Base-by-base conservation (phyloP, 1,140 invertebrate genomes). In the Hypothenemus hampei region DNA sequence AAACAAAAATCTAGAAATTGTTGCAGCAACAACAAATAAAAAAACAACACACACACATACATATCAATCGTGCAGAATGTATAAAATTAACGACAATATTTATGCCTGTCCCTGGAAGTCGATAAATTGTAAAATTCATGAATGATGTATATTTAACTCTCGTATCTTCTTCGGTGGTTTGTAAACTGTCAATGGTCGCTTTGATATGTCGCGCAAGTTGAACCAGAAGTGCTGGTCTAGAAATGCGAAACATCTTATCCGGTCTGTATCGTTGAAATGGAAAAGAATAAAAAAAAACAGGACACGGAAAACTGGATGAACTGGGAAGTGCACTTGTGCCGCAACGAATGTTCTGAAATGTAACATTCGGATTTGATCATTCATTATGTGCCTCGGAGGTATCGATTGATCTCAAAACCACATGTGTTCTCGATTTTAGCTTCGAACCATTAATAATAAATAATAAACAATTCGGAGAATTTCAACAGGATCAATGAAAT, bases 41-140 rank as follows among this genome's bases (percentile, higher is more conserved):
- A n/a, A n/a, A n/a, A n/a, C n/a, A n/a, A n/a, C n/a, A n/a, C n/a
- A n/a, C n/a, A n/a, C n/a, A n/a, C n/a, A n/a, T n/a, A n/a, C n/a
- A n/a, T n/a, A n/a, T n/a, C n/a, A n/a, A n/a, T n/a, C n/a, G n/a
- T n/a, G n/a, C n/a, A n/a, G n/a, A n/a, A n/a, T n/a, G n/a, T n/a
- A n/a, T n/a, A n/a, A n/a, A n/a, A n/a, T n/a, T n/a, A n/a, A n/a
- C n/a, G n/a, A n/a, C n/a, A n/a, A n/a, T n/a, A n/a, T n/a, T n/a
- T n/a, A n/a, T n/a, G n/a, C n/a, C 22, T 22, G 35, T 24, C 46
- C 24, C 46, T 49, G 46, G 6, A 16, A 15, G 19, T 15, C 33
- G 35, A 49, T 49, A 49, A 49, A 49, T 49, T 49, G 29, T 49
- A 49, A 23, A 49, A 37, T 49, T 37, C 46, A 49, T 49, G 46